These are phyloP conservation scores for Quadroppia sp. DNA, from an alignment of 2,888 invertebrate species.

Conservation along the genomic window DNA sequence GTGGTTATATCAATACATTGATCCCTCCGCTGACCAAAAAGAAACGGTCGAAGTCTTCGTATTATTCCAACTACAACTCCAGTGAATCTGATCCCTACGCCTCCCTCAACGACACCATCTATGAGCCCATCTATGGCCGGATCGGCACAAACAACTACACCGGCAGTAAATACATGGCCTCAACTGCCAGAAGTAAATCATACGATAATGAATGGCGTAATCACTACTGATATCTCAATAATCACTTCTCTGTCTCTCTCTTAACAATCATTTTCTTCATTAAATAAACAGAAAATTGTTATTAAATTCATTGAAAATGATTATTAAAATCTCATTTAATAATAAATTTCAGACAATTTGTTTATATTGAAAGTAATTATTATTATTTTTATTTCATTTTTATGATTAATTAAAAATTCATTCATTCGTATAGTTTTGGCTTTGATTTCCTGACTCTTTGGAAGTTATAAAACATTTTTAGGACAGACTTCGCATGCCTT, in stretches of 20 bases:
- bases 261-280: constrained; percentile 10
- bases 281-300: too few species aligned
- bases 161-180: too few species aligned
- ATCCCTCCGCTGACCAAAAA: constrained; percentile 36
- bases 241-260: background rate
- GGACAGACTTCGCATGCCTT: too few species aligned
- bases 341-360: too few species aligned
- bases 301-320: too few species aligned
- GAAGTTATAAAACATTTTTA: too few species aligned
- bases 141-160: background rate
- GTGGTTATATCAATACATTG: constrained; percentile 39
- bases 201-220: constrained; percentile 2
- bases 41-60: constrained; percentile 26
- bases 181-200: constrained; percentile 11
- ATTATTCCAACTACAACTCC: constrained; percentile 33
- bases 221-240: constrained; percentile 12
- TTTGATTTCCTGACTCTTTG: too few species aligned
- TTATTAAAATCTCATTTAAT: too few species aligned
- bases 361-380: too few species aligned
- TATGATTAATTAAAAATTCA: too few species aligned
- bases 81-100: constrained; percentile 40
- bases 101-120: constrained; percentile 36
- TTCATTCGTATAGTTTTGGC: too few species aligned
- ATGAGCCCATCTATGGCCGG: constrained; percentile 41
- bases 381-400: too few species aligned